Percentiles rank a stretch among this genome's conserved stretches.
Evolutionary conservation across 2,113 vertebrate species (phyloP).

Genomic region (Nyctibius bracteatus): DNA sequence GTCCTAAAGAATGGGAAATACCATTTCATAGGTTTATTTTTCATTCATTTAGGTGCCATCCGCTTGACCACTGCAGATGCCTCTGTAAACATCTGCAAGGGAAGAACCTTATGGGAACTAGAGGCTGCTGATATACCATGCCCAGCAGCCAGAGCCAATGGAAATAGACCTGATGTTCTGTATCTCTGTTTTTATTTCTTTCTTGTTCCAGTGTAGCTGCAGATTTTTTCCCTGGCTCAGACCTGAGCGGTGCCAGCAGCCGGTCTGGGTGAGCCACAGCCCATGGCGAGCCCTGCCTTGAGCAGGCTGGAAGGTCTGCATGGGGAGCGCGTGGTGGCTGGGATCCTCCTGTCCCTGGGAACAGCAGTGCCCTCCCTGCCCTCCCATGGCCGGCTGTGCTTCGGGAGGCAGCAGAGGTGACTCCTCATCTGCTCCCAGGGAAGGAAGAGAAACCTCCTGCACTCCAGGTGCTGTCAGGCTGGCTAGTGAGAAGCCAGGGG

Average conservation of each 20-base stretch:
- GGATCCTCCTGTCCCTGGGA: no score
- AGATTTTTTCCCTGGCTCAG: neutral
- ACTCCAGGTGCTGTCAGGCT: neutral
- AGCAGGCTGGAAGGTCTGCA: neutral
- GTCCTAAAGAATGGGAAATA: conserved; percentile 26
- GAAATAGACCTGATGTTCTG: neutral
- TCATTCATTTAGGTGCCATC: neutral
- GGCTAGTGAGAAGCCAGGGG: neutral
- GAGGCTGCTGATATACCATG: neutral
- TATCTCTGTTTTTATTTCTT: neutral
- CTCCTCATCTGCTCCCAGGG: neutral
- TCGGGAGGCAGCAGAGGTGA: neutral
- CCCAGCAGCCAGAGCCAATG: neutral
- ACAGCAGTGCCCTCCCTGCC: neutral
- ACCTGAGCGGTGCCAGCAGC: neutral
- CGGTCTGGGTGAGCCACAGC: neutral
- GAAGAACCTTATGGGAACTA: neutral
- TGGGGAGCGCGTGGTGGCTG: fast-evolving
- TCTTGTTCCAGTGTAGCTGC: neutral
- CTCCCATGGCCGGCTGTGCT: neutral
- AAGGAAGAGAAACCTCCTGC: neutral
- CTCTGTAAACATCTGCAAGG: conserved; percentile 22
- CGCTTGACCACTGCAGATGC: neutral
- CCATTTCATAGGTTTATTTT: conserved; percentile 23
- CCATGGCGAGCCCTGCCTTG: neutral